Evolutionary conservation across 2,797 vertebrate species (phyloP).

Genomic region (Pelodytes ibericus): DNA sequence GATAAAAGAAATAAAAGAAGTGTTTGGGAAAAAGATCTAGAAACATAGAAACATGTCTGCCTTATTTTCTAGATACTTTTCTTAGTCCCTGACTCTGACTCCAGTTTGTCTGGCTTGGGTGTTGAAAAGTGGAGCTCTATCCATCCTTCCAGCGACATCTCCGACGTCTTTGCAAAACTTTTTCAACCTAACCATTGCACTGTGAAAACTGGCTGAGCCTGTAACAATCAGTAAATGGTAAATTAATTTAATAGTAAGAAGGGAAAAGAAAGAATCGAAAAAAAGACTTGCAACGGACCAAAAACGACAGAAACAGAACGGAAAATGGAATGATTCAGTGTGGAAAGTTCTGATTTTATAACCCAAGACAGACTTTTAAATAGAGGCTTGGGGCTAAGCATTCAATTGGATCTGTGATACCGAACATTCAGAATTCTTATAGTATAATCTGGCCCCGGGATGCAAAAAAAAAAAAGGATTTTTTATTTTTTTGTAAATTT

Average conservation of each 20-base stretch:
- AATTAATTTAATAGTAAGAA: constrained; percentile 54
- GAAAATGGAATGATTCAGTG: constrained; percentile 38
- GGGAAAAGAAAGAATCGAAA: no score
- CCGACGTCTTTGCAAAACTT: constrained; percentile 40
- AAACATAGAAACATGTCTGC: no score
- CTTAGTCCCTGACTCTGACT: no score
- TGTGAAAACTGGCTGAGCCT: constrained; percentile 26
- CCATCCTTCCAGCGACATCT: constrained; percentile 8
- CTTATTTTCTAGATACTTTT: no score
- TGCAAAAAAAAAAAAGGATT: neutral
- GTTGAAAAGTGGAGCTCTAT: no score
- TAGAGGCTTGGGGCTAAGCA: constrained; percentile 50
- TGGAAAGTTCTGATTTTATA: constrained; percentile 51
- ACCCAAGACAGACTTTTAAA: constrained; percentile 51
- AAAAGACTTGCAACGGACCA: constrained; percentile 43
- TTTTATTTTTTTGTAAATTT: neutral
- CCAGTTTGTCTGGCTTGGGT: no score
- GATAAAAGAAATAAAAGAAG: no score
- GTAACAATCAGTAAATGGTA: constrained; percentile 52
- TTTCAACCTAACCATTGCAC: constrained; percentile 34
- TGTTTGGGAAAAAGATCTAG: no score
- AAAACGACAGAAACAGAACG: constrained; percentile 22
- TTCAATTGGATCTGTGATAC: constrained; percentile 40
- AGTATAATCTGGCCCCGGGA: constrained; percentile 7
- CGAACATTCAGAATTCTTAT: constrained; percentile 17